Base-by-base conservation (phyloP, 1,140 invertebrate genomes). In the Ooceraea biroi region DNA sequence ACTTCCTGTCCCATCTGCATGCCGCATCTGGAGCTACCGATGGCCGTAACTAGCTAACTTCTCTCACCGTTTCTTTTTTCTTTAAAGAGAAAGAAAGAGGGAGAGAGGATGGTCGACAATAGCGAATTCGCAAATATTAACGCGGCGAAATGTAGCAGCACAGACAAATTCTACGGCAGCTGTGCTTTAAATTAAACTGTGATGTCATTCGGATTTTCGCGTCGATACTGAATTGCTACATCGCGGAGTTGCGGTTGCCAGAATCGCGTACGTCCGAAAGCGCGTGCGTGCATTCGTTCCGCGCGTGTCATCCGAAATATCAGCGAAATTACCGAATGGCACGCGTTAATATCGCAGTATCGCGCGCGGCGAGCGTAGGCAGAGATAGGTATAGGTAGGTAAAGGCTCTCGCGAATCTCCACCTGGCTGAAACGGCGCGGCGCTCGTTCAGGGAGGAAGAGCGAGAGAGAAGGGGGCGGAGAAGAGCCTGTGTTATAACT, bases 401-500 rank as follows among this genome's bases (percentile, higher is more conserved):
- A 7, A 36, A 7, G 36, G 10, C 69, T 80, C 41, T 57, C 50
- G 65, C 50, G 50, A 27, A 58, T 71, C 17, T 22, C 36, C 36
- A 19, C 22, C 8, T 25, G 65, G 12, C n/a, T 80, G 25, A 57
- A 71, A 71, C 57, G 65, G 72, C 30, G 48, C 48, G 27, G 58
- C 50, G 50, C 68, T 63, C 11, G 5, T 61, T 36, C 44, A 77
- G 14, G 48, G 58, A 36, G 36, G 2, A 7, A 36, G 36, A 36
- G 36, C 36, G 36, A 36, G 36, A 2, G 36, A 36, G 36, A 36
- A 7, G 7, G 36, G 7, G 36, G 36, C 36, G 7, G 7, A 36
- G 36, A 36, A 7, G 60, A 83, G 69, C 46, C 58, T 63, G 52
- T 22, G 65, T 82, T 73, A 83, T 76, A 83, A 83, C 72, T 83